phyloP scores from a whole-genome alignment of 2,113 vertebrate genomes.

The Poeciliopsis occidentalis region DNA sequence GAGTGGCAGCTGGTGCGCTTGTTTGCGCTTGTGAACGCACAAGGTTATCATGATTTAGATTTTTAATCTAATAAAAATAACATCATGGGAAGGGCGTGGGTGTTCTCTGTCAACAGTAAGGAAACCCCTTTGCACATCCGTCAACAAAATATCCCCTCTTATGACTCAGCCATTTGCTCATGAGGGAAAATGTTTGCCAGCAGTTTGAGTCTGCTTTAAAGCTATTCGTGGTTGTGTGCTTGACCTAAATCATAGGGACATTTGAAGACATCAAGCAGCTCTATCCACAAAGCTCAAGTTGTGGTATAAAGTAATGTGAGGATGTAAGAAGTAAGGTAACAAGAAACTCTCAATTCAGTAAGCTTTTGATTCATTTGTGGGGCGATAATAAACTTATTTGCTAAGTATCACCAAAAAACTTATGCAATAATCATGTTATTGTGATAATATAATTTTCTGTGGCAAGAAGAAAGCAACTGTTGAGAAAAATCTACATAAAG shows the following conservation, averaged over 20 bases:
- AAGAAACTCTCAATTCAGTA: background rate
- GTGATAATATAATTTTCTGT: slow-evolving; percentile 52
- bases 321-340: background rate
- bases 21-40: slow-evolving; percentile 1
- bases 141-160: background rate
- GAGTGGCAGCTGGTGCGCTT: slow-evolving; percentile 43
- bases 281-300: background rate
- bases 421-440: slow-evolving; percentile 47
- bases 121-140: background rate
- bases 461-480: background rate
- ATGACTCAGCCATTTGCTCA: background rate
- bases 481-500: background rate
- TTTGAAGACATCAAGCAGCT: background rate
- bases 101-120: background rate
- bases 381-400: slow-evolving; percentile 5
- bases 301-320: background rate
- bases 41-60: background rate
- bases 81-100: too few relatives aligned
- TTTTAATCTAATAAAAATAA: background rate
- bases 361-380: background rate
- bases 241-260: background rate
- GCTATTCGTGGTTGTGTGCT: background rate
- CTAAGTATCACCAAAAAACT: slow-evolving; percentile 18
- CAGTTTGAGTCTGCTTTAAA: background rate
- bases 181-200: background rate